These are phyloP conservation scores for Callinectes sapidus DNA, from an alignment of 2,888 invertebrate genomes.

Conservation along the genomic window DNA sequence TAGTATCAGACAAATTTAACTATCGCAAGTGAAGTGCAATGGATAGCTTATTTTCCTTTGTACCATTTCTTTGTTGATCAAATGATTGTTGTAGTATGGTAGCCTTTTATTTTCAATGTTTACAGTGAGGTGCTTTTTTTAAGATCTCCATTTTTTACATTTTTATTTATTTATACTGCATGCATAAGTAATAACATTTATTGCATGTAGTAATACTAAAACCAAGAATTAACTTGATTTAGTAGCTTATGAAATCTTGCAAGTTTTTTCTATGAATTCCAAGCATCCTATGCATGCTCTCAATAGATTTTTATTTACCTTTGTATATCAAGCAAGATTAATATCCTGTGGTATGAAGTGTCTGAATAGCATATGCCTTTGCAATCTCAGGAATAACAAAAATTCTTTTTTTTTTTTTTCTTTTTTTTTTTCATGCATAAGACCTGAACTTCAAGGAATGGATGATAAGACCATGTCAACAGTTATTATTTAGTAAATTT, in stretches of 20 bases:
- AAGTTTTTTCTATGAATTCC: neutral
- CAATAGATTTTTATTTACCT: neutral
- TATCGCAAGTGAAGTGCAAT: neutral
- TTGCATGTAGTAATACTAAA: neutral
- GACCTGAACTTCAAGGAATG: neutral
- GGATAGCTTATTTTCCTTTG: neutral
- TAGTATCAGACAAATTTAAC: neutral
- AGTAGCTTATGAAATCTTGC: neutral
- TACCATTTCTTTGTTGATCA: neutral
- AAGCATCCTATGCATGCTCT: neutral
- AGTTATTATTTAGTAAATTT: neutral
- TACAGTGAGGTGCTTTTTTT: neutral
- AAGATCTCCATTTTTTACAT: neutral
- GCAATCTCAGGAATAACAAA: neutral
- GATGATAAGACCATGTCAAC: neutral
- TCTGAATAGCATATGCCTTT: neutral
- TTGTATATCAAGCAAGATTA: neutral
- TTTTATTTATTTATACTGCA: neutral
- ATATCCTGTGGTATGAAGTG: neutral
- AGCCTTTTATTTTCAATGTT: neutral
- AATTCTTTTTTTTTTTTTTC: neutral
- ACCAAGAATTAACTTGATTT: neutral
- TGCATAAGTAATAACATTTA: neutral
- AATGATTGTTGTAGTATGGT: neutral
- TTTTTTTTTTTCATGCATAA: neutral